Evolutionary conservation across 2,113 vertebrate genomes (phyloP), one percentile per base, ranked within the genome.

Genomic region (Malurus alboscapulatus): DNA sequence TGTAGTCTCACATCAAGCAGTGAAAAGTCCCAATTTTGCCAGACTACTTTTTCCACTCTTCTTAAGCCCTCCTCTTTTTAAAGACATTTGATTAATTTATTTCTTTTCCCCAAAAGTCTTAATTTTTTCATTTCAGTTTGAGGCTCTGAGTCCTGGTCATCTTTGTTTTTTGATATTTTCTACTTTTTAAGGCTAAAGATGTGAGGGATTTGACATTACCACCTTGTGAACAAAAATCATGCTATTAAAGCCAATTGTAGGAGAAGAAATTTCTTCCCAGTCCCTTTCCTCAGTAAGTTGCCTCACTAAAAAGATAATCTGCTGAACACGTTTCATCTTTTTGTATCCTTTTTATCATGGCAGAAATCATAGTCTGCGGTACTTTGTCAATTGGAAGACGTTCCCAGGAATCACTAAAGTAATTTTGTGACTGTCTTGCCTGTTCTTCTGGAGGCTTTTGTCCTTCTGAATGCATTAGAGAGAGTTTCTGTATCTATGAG

Each of bases 141-240:
- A 59, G 10, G 12, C 34, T 77, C 45, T 48, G 40, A 85, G 12
- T 77, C 79, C 50, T 73, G 57, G 20, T 78, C 3, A 1, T 81
- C 21, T 73, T 90, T 58, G 7, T 53, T 95, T 87, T 38, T 69
- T 87, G 30, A 2, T 71, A 50, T 25, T 91, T 91, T 82, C 16
- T 84, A 8, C 26, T 75, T 32, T 29, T 62, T 74, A 58, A 71
- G 38, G 17, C n/a, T 85, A n/a, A 59, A 67, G 57, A 29, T 68
- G 6, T 34, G 48, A 82, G 62, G 13, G 58, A 40, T 82, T 83
- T 82, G 26, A 50, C 82, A 32, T 26, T 85, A 16, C 21, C 13
- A 72, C 45, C 45, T 36, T 48, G 24, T 78, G 36, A 63, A 67
- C 74, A 87, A 78, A 91, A 87, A 24, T 47, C 3, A 5, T 67